A percentile compares a stretch with the other conserved stretches of the same genome.
Evolutionary conservation across 2,113 vertebrate species (phyloP).

Genomic region (Cichladusa arquata): DNA sequence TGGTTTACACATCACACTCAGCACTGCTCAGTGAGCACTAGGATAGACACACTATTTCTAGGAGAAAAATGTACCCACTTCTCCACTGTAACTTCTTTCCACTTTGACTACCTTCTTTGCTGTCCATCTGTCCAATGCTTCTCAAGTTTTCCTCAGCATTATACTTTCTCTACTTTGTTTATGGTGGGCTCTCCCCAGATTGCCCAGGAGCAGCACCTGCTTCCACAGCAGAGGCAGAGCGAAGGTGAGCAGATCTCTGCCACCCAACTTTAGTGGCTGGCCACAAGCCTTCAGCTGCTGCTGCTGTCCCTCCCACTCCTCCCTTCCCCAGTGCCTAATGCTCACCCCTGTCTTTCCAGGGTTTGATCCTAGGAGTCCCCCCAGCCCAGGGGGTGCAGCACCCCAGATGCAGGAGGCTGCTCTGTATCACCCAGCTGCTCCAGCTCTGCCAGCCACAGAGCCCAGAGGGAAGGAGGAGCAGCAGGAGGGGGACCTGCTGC

Average conservation of each 20-base stretch:
- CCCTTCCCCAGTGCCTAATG: background rate
- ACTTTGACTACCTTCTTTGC: background rate
- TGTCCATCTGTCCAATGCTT: background rate
- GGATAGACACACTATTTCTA: background rate
- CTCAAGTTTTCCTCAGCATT: background rate
- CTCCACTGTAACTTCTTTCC: background rate
- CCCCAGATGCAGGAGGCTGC: background rate
- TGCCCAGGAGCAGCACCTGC: background rate
- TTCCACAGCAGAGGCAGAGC: background rate
- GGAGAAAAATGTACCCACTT: background rate
- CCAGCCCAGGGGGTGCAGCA: background rate
- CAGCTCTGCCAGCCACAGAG: background rate
- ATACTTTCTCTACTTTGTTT: background rate
- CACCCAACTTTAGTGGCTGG: background rate
- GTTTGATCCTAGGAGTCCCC: background rate
- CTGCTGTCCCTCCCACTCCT: background rate
- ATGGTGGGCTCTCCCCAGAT: background rate
- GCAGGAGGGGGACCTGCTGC: background rate
- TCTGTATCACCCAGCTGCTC: background rate
- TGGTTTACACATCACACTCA: background rate
- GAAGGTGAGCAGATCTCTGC: background rate
- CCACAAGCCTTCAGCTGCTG: background rate
- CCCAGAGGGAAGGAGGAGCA: background rate
- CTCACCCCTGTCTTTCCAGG: background rate
- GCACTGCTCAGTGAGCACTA: background rate